Base-by-base conservation (phyloP, 2,113 vertebrate species). In the Hipposideros armiger region DNA sequence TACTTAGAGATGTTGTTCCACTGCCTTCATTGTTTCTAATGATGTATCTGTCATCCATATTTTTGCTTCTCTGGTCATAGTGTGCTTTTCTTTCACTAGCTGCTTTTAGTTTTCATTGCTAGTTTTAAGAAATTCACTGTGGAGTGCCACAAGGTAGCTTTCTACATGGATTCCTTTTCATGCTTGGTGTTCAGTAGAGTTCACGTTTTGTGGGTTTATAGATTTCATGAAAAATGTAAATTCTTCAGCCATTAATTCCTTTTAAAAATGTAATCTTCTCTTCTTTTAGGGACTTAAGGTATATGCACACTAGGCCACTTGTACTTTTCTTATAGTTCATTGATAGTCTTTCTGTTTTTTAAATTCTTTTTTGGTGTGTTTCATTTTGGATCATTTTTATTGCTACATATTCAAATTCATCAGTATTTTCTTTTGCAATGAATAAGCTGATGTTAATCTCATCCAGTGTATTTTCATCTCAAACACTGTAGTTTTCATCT, bases 311-410 rank as follows among this genome's bases (percentile, higher is more conserved):
- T 87, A 69, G 16, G 30, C 42, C 82, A 42, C 22, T 66, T 70
- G 26, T 58, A 62, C 1, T 58, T 87, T 87, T 83, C 22, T 11
- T n/a, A 69, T 28, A 67, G 10, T 7, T 85, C 30, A 45, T 11
- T 77, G 47, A 70, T 40, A 50, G 22, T 77, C 11, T 20, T 90
- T 89, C 10, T n/a, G 72, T 77, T 67, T 58, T 26, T 52, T 22
- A 62, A 84, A 72, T 54, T 26, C 0, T 74, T 85, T 74, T 54
- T 72, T 50, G 47, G 3, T 72, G 7, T 69, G n/a, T 88, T 80
- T 95, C n/a, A 67, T 81, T 89, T 86, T 76, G 28, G 9, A 52
- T 52, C 17, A 64, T 84, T 90, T 91, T 82, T 91, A 73, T 76
- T 45, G 16, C n/a, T 87, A 36, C 64, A 50, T 85, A 56, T 77